Evolutionary conservation across 2,113 vertebrate species (phyloP).

Genomic region (Anas platyrhynchos): DNA sequence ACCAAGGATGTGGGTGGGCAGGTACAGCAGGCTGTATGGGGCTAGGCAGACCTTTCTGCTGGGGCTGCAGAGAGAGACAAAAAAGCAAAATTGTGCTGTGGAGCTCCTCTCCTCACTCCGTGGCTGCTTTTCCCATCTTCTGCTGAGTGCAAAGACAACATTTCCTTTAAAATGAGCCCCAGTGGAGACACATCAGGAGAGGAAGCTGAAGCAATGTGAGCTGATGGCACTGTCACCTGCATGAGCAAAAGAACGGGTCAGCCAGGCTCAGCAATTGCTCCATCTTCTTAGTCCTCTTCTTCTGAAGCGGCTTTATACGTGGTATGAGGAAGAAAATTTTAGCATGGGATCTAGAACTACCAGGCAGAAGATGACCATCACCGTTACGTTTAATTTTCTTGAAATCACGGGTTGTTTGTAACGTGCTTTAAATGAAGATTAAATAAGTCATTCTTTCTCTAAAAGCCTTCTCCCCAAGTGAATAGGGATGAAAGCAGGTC

Average conservation of each 20-base stretch:
- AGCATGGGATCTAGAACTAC: neutral
- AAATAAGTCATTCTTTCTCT: neutral
- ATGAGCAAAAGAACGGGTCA: neutral
- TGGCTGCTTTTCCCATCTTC: neutral
- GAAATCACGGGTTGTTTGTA: neutral
- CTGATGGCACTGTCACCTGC: neutral
- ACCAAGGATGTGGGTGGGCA: accelerated
- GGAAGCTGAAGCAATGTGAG: neutral
- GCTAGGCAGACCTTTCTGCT: neutral
- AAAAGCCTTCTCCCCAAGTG: neutral
- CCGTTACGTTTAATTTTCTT: neutral
- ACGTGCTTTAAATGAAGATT: neutral
- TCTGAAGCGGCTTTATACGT: neutral
- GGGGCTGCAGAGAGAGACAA: neutral
- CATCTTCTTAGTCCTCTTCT: neutral
- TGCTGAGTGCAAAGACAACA: accelerated
- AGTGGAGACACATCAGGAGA: neutral
- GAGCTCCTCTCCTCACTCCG: neutral
- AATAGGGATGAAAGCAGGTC: neutral
- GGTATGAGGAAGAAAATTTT: neutral
- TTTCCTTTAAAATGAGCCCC: neutral
- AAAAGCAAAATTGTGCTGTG: neutral
- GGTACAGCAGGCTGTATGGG: neutral
- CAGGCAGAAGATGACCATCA: neutral
- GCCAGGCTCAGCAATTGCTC: neutral